A percentile compares a stretch with the other conserved stretches of the same genome.
Conservation (phyloP, 2,113 vertebrate species). For the Istiophorus platypterus region DNA sequence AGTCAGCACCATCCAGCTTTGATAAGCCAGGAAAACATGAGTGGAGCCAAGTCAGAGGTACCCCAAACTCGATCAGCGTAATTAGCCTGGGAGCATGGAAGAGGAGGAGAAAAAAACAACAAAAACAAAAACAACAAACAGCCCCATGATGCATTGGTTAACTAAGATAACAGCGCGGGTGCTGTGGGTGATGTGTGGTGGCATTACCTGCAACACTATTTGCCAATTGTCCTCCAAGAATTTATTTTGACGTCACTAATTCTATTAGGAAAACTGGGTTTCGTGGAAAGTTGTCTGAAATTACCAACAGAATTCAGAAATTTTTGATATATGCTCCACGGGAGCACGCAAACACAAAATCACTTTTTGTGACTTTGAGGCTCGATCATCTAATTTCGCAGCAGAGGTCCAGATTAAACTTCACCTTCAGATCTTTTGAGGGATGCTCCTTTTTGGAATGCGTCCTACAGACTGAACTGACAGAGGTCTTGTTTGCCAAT, state of each 20-base stretch:
- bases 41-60: slow-evolving; percentile 43
- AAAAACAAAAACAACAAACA: too few relatives aligned
- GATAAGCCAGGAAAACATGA: slow-evolving; percentile 34
- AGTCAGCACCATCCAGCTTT: slow-evolving; percentile 53
- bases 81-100: slow-evolving; percentile 37
- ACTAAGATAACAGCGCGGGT: background rate
- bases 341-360: background rate
- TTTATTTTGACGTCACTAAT: background rate
- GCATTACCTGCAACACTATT: background rate
- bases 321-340: too few relatives aligned
- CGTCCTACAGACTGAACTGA: too few relatives aligned
- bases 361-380: background rate
- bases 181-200: background rate
- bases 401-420: too few relatives aligned
- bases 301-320: too few relatives aligned
- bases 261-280: background rate
- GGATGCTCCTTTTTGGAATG: too few relatives aligned
- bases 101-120: too few relatives aligned
- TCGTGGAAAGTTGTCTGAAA: background rate
- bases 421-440: background rate
- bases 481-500: background rate
- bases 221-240: too few relatives aligned
- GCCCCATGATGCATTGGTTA: slow-evolving; percentile 38
- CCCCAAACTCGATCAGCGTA: slow-evolving; percentile 62
- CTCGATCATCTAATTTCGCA: too few relatives aligned